Base-by-base conservation (phyloP, 1,140 invertebrate species). In the Drosophila bipectinata region DNA sequence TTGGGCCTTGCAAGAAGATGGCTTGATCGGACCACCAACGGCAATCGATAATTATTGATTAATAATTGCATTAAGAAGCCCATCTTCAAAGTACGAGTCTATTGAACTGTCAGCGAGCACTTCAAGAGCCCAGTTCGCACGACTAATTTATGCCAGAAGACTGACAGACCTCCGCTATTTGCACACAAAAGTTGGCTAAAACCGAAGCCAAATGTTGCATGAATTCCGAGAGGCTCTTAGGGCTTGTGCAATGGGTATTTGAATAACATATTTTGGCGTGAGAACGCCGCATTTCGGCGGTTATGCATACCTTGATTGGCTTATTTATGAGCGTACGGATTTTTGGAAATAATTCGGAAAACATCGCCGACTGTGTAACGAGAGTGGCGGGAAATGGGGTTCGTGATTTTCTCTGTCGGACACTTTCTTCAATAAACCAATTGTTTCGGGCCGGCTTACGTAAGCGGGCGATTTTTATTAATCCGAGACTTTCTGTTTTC, bases 231-330 rank as follows among this genome's bases (percentile, higher is more conserved):
- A 37, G 45, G 15, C 56, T 56, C 62, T 66, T 67, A 48, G 41
- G 67, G 60, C 69, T 64, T 84, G 63, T 52, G 81, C 64, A 87
- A 87, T 85, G 56, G 41, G 72, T 52, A 76, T 79, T 87, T 85
- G 77, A 87, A 84, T 84, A 85, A 85, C 81, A 74, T 48, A 49
- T 66, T 59, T 52, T 72, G 68, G 82, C 81, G 82, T 85, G 81
- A 85, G 81, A 85, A 85, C 52, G 47, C 7, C 51, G 45, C 49
- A 76, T 62, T 58, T 24, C 61, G 61, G 51, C 39, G 67, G 78
- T 76, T 68, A 69, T 68, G 66, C 47, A 66, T 71, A 57, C n/a
- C 30, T 52, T 53, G 9, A 67, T 56, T 12, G 52, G 26, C n/a
- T 48, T 66, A 58, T 74, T 79, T 68, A 72, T 51, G 48, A 56